Evolutionary conservation across 2,888 invertebrate species (phyloP), one percentile per base, ranked within the genome.

Genomic region (Ochlodes sylvanus): DNA sequence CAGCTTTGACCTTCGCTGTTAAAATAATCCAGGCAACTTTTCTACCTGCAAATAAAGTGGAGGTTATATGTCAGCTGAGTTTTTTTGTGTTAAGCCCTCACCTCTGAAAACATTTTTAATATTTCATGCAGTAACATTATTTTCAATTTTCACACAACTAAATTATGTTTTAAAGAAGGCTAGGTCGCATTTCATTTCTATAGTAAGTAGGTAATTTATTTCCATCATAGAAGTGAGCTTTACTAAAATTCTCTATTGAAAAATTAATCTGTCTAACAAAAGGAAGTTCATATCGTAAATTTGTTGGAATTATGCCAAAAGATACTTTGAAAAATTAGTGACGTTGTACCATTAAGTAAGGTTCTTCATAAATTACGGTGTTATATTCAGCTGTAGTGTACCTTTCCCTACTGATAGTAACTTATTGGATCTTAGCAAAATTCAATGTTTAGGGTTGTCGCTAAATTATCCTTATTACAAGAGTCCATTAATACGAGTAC

Each of bases 11-110:
- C 68, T 68, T 68, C 54, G 50, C 21, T 67, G 57, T 50, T 66
- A 67, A 61, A 67, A 67, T 62, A 68, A 62, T 68, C 67, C 67
- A 68, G 61, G 56, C 47, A 55, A 55, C 67, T 61, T 61, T 44
- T 62, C 67, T 50, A 56, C 61, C 67, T 56, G 62, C 55, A 62
- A 62, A 62, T 67, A 67, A 67, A 68, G 55, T 42, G 54, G 61
- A 67, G 67, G 61, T 61, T 56, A 41, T 68, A 38, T 47, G 67
- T 56, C 67, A 68, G 17, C 38, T 38, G 55, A 41, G 17, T 10
- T 62, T 56, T 47, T 62, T 56, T 38, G 42, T 52, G 32, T 62
- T 17, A 47, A 47, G n/a, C 55, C 14, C 41, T 61, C 15, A 61
- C 19, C 34, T 19, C 15, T 57, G 42, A 44, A 61, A 54, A 17